Conservation (phyloP, 2,113 vertebrate species). For the Microcebus lehilahytsara region DNA sequence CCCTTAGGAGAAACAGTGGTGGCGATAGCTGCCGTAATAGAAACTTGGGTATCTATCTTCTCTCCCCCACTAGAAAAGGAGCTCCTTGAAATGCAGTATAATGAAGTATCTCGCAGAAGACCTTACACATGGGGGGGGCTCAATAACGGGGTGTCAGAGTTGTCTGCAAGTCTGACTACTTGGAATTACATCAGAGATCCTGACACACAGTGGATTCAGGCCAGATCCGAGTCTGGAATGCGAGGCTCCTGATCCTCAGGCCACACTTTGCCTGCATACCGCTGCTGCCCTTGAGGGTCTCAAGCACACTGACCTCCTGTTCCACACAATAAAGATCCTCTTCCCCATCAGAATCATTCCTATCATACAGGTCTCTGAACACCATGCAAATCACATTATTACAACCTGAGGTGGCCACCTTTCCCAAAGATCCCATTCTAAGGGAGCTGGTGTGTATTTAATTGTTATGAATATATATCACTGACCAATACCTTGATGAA, state of each 20-base stretch:
- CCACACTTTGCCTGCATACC: background rate
- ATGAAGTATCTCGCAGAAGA: background rate
- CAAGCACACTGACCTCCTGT: background rate
- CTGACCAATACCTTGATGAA: conserved; percentile 74
- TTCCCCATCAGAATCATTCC: background rate
- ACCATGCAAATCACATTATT: background rate
- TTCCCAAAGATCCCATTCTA: background rate
- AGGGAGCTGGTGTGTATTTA: background rate
- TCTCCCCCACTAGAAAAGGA: background rate
- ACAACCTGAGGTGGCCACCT: conserved; percentile 3
- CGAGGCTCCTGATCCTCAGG: background rate
- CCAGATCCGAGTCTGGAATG: background rate
- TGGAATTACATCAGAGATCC: background rate
- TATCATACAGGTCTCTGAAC: background rate
- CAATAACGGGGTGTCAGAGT: background rate
- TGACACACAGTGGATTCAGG: background rate
- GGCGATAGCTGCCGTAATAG: background rate
- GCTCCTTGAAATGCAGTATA: background rate
- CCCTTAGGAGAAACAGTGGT: background rate
- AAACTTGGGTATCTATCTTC: background rate
- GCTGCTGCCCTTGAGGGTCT: background rate
- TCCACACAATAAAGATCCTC: background rate
- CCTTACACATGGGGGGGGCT: background rate
- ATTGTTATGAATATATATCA: conserved; percentile 10
- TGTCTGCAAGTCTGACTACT: background rate